These are phyloP conservation scores for Sphaeramia orbicularis DNA, from an alignment of 2,797 vertebrate species.

Conservation along the genomic window DNA sequence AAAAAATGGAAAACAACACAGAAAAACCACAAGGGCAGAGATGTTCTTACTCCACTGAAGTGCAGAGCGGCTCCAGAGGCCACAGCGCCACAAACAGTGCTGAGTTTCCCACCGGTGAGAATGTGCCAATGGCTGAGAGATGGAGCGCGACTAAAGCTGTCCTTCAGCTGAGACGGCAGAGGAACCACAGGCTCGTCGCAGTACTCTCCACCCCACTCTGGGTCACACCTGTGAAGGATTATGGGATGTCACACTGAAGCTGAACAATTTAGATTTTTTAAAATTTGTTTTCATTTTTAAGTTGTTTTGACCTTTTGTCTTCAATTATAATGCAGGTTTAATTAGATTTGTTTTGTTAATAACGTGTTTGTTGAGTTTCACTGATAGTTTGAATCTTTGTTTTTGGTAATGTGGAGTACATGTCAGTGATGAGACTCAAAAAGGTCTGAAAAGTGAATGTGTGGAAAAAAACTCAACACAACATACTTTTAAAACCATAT, in stretches of 20 bases:
- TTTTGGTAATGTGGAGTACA: too few relatives aligned
- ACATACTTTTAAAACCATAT: too few relatives aligned
- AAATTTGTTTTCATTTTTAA: neutral
- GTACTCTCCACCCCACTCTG: conserved; percentile 94
- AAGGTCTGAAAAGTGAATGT: too few relatives aligned
- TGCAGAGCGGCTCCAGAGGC: conserved; percentile 97
- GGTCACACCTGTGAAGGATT: conserved; percentile 89
- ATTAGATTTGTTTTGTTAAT: too few relatives aligned
- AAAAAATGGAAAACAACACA: neutral
- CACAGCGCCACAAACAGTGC: conserved; percentile 94
- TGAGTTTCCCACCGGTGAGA: conserved; percentile 94
- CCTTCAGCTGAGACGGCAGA: conserved; percentile 94
- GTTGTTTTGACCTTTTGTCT: too few relatives aligned
- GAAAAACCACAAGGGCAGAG: neutral
- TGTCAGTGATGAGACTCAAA: too few relatives aligned
- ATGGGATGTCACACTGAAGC: conserved; percentile 5
- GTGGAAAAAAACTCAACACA: too few relatives aligned
- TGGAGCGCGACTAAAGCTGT: conserved; percentile 95
- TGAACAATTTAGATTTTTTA: too few relatives aligned
- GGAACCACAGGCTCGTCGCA: conserved; percentile 91
- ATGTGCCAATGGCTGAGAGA: conserved; percentile 94
- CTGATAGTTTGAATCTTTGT: too few relatives aligned
- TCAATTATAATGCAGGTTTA: too few relatives aligned
- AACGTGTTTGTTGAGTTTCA: too few relatives aligned
- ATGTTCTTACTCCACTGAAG: conserved; percentile 91